These are phyloP conservation scores for Brachyptera risi DNA, from an alignment of 2,888 invertebrate species.

Conservation along the genomic window DNA sequence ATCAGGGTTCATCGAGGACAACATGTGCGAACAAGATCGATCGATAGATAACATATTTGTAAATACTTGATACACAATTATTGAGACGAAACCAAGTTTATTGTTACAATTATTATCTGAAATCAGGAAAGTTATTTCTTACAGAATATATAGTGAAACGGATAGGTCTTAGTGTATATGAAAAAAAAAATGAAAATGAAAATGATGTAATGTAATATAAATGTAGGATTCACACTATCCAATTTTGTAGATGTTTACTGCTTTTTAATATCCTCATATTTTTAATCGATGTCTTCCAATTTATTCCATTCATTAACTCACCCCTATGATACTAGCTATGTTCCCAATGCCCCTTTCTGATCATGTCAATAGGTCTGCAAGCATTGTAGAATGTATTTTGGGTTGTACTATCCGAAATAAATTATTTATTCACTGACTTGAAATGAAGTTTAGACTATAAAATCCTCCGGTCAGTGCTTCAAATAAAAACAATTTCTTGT, in stretches of 20 bases:
- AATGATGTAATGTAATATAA: too few species aligned
- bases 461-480: too few species aligned
- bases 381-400: too few species aligned
- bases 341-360: too few species aligned
- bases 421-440: too few species aligned
- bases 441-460: too few species aligned
- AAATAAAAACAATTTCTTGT: too few species aligned
- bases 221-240: not conserved
- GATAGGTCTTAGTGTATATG: not conserved
- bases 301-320: slow-evolving; percentile 28
- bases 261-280: slow-evolving; percentile 13
- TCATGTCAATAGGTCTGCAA: too few species aligned
- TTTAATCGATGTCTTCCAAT: slow-evolving; percentile 35
- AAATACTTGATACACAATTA: not conserved
- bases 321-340: not conserved
- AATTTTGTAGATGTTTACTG: slow-evolving; percentile 14
- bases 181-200: not conserved
- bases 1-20: not conserved
- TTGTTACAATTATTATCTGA: not conserved
- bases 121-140: slow-evolving; percentile 8
- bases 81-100: slow-evolving; percentile 1
- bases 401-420: too few species aligned
- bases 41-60: not conserved
- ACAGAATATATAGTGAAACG: not conserved
- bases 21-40: not conserved